Conservation (phyloP, 2,797 vertebrate species). For the Cynopterus sphinx region DNA sequence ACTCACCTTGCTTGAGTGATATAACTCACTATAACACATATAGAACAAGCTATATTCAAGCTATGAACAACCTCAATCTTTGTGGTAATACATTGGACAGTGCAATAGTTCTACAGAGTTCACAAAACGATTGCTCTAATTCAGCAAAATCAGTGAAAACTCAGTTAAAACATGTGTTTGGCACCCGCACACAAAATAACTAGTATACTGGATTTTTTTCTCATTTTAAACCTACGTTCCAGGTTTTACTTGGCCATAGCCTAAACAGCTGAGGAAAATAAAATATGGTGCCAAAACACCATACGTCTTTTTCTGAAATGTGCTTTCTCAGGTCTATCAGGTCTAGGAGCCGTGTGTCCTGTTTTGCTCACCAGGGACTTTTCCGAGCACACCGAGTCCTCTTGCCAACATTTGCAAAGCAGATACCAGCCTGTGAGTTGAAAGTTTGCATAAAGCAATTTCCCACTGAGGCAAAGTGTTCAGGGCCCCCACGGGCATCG, state of each 20-base stretch:
- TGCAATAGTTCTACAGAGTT: neutral
- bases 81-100: neutral
- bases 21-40: no score
- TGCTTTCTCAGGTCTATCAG: neutral
- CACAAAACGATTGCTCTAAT: neutral
- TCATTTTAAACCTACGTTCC: neutral
- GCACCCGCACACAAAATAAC: neutral
- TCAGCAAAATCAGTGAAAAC: slow-evolving; percentile 5
- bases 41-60: neutral
- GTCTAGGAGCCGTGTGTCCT: neutral
- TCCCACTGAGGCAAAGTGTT: neutral
- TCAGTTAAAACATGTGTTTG: neutral
- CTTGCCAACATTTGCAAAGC: neutral
- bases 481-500: neutral
- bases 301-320: neutral
- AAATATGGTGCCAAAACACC: neutral
- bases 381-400: neutral
- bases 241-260: neutral
- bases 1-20: neutral
- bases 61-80: neutral
- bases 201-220: neutral
- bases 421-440: neutral
- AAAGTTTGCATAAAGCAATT: slow-evolving; percentile 3
- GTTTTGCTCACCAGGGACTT: neutral
- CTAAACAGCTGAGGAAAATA: neutral